phyloP scores from a whole-genome alignment of 2,113 vertebrate genomes.

The Anarhynchus alexandrinus region DNA sequence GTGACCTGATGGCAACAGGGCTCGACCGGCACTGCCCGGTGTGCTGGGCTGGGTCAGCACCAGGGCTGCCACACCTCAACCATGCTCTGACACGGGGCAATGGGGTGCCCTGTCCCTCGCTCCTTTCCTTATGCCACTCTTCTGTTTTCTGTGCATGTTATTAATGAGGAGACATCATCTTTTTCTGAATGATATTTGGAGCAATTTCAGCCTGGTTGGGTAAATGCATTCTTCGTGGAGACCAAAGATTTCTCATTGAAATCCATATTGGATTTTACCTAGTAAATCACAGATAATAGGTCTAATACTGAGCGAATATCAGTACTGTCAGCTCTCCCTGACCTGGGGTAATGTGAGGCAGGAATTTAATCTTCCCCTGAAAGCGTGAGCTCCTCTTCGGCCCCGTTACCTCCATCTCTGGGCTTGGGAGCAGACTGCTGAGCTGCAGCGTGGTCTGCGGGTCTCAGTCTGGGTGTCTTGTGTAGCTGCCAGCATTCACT shows the following conservation, averaged over 20 bases:
- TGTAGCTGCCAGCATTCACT: neutral
- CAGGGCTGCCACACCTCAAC: neutral
- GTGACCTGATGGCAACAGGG: neutral
- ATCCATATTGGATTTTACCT: neutral
- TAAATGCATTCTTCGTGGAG: neutral
- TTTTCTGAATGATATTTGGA: neutral
- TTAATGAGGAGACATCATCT: neutral
- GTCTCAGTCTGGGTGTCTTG: neutral
- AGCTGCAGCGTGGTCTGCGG: fast-evolving
- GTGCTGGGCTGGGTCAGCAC: neutral
- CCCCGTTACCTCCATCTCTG: fast-evolving
- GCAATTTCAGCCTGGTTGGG: neutral
- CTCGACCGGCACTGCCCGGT: neutral
- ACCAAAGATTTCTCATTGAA: neutral
- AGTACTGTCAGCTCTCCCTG: neutral
- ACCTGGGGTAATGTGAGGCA: neutral
- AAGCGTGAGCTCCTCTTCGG: neutral
- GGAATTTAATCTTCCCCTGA: neutral
- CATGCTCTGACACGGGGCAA: fast-evolving
- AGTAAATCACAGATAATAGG: neutral
- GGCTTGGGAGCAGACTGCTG: neutral
- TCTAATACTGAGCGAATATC: neutral
- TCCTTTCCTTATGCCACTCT: neutral
- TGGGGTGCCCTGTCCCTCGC: fast-evolving
- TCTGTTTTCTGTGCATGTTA: neutral